These are phyloP conservation scores for Tetramorium bicarinatum DNA, from an alignment of 2,888 invertebrate genomes.

Conservation along the genomic window DNA sequence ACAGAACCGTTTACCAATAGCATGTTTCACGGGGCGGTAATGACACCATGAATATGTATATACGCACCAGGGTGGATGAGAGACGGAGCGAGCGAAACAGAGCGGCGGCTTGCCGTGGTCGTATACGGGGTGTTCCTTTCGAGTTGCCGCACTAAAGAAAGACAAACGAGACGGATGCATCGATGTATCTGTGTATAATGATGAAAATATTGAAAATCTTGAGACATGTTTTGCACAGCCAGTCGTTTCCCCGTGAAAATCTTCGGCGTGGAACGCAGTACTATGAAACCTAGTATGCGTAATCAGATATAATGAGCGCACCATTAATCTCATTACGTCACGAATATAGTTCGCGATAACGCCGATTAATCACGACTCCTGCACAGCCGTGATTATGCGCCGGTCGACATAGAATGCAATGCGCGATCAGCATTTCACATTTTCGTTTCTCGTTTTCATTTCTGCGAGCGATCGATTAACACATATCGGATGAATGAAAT, in stretches of 20 bases:
- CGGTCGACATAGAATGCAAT: not conserved
- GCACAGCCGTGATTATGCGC: not conserved
- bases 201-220: not conserved
- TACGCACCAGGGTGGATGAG: conserved; percentile 71
- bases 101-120: conserved; percentile 64
- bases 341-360: conserved; percentile 16
- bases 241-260: not conserved
- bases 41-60: conserved; percentile 84
- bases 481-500: conserved; percentile 56
- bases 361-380: conserved; percentile 24
- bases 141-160: not conserved
- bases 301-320: conserved; percentile 12
- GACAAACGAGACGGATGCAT: not conserved
- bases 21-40: conserved; percentile 83
- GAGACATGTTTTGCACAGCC: not conserved
- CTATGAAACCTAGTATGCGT: not conserved
- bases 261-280: not conserved
- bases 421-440: not conserved
- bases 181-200: not conserved
- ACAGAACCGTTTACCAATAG: conserved; percentile 82
- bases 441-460: conserved; percentile 17
- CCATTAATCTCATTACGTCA: conserved; percentile 43
- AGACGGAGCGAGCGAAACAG: conserved; percentile 25
- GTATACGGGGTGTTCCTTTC: conserved; percentile 65
- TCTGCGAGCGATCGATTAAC: conserved; percentile 53